Conservation (phyloP, 2,113 vertebrate genomes). For the Antennarius striatus region DNA sequence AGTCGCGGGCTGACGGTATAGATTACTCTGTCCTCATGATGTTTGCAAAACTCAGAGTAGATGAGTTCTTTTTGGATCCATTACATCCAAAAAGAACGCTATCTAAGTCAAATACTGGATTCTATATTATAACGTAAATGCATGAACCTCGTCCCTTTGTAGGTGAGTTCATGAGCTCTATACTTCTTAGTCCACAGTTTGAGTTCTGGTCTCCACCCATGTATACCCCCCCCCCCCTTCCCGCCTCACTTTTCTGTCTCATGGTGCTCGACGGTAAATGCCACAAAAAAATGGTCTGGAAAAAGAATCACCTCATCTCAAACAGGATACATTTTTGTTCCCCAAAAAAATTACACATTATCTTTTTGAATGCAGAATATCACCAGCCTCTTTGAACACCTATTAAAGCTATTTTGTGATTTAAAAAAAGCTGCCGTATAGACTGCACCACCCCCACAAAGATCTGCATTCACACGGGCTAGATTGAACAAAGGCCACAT, state of each 20-base stretch:
- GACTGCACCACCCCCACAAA: conserved; percentile 22
- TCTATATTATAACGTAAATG: neutral
- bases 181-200: conserved; percentile 18
- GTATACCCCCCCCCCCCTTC: conserved; percentile 1
- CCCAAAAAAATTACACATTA: neutral
- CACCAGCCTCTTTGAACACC: neutral
- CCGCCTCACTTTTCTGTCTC: conserved; percentile 1
- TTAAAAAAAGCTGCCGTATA: neutral
- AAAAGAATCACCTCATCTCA: conserved; percentile 21
- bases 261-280: conserved; percentile 2
- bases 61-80: too few relatives aligned
- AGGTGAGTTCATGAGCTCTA: conserved; percentile 20
- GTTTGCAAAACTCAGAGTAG: neutral
- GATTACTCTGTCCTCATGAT: conserved; percentile 8
- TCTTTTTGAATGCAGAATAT: conserved; percentile 11
- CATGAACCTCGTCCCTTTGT: neutral
- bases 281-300: conserved; percentile 11
- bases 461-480: conserved; percentile 59
- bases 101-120: neutral
- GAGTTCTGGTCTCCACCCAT: conserved; percentile 34
- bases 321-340: conserved; percentile 22
- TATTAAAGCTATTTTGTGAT: neutral
- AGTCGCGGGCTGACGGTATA: neutral
- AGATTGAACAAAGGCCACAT: conserved; percentile 65
- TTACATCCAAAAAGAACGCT: neutral